Base-by-base conservation (phyloP, 2,113 vertebrate genomes). In the Saccopteryx bilineata region DNA sequence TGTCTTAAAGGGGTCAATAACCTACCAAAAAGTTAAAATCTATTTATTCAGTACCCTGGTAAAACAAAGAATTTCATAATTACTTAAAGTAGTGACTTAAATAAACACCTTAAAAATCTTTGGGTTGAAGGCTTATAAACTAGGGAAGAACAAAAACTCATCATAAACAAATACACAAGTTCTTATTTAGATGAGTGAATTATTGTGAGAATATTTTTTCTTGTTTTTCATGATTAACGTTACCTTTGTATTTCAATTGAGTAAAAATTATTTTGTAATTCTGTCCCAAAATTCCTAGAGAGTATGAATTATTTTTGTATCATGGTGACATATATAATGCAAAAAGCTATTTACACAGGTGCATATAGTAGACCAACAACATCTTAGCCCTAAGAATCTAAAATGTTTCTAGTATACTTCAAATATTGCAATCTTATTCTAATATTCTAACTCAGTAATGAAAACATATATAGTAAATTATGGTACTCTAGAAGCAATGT, bases 381-480 rank as follows among this genome's bases (percentile, higher is more conserved):
- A 85, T 33, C 46, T 88, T 54, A 91, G 50, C 17, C 52, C 48
- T 86, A 76, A 87, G 54, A 94, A 88, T 90, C 84, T 60, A 85
- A 97, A 90, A 75, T 96, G 82, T 84, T 96, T 94, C 74, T 92
- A 18, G 76, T 90, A 13, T 96, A 90, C 50, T 95, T 87, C 23
- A 96, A 95, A 61, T 85, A 90, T n/a, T 96, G 13, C 18, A 92
- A 83, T 86, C 71, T 94, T 93, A 96, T 66, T 95, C 72, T 96
- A 94, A 91, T 75, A 94, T 5, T 93, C 26, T 71, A 94, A 87
- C 58, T 96, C 23, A 93, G n/a, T 90, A 95, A 96, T 85, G 60
- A 97, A 96, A 82, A 97, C 75, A 97, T 15, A 78, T 72, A 96
- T 89, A 10, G 61, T 65, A 86, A 97, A 94, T 23, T 98, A 96